Evolutionary conservation across 2,113 vertebrate species (phyloP).

Genomic region (Morone chrysops): DNA sequence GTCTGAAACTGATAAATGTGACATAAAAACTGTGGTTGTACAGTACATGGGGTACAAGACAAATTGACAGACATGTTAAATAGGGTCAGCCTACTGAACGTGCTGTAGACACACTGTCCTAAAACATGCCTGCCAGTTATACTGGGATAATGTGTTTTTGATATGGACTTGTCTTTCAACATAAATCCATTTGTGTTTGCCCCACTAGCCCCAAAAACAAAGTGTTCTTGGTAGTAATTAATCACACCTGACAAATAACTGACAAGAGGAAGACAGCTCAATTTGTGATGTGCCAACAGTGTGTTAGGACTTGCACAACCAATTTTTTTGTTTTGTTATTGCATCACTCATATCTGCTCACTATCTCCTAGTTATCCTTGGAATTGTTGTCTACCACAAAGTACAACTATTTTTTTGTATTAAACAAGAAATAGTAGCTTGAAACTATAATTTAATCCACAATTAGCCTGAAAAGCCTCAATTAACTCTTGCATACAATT

Average conservation of each 20-base stretch:
- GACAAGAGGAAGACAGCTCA: not conserved
- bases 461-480: not conserved
- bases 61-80: too few species aligned
- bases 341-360: not conserved
- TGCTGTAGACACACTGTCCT: too few species aligned
- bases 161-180: too few species aligned
- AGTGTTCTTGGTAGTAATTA: not conserved
- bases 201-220: not conserved
- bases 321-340: not conserved
- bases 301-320: not conserved
- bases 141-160: not conserved
- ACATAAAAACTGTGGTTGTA: not conserved
- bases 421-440: not conserved
- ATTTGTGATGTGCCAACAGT: not conserved
- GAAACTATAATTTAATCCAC: too few species aligned
- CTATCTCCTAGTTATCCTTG: not conserved
- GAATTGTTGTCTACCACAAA: not conserved
- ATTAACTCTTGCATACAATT: not conserved
- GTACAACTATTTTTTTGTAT: not conserved
- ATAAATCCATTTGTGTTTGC: too few species aligned
- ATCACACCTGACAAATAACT: not conserved
- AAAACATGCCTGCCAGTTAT: not conserved
- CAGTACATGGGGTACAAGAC: not conserved
- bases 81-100: too few species aligned
- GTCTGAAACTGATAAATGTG: conserved; percentile 3